Percentiles rank a stretch among this genome's conserved stretches.
These are phyloP conservation scores for Callopanchax toddi DNA, from an alignment of 2,113 vertebrate species.

Conservation along the genomic window DNA sequence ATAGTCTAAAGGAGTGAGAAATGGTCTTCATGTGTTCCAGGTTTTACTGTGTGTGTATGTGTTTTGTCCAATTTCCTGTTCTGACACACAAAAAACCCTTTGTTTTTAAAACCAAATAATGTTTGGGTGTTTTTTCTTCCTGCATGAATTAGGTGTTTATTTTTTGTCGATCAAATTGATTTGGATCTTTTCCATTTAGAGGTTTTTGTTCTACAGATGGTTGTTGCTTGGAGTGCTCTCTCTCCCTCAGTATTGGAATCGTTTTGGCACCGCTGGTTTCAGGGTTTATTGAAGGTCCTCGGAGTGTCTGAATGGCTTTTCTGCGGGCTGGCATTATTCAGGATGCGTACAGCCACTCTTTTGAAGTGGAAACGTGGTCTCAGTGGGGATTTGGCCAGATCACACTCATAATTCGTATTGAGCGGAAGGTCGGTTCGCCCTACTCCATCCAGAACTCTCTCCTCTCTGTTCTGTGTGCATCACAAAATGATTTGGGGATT, in stretches of 20 bases:
- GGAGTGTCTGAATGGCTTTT: constrained; percentile 52
- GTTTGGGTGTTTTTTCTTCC: background rate
- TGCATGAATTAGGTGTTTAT: background rate
- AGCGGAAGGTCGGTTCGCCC: constrained; percentile 67
- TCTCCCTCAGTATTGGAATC: constrained; percentile 22
- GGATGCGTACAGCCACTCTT: constrained; percentile 63
- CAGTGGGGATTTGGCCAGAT: constrained; percentile 72
- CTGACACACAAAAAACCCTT: background rate
- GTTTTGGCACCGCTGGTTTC: constrained; percentile 40
- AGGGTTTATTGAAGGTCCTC: constrained; percentile 50
- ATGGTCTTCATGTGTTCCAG: background rate
- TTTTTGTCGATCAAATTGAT: background rate
- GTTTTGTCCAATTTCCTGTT: background rate
- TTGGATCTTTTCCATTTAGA: constrained; percentile 15
- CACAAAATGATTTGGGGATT: background rate
- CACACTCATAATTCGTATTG: constrained; percentile 62
- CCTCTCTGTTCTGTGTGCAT: background rate
- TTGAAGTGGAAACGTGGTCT: constrained; percentile 73
- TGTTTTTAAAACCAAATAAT: background rate
- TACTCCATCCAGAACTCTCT: constrained; percentile 37
- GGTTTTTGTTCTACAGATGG: constrained; percentile 3
- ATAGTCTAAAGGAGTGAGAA: background rate
- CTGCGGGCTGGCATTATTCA: constrained; percentile 62
- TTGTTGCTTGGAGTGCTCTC: constrained; percentile 14
- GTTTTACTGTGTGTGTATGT: constrained; percentile 1